Base-by-base conservation (phyloP, 2,797 vertebrate genomes). In the Clarias pachynema region DNA sequence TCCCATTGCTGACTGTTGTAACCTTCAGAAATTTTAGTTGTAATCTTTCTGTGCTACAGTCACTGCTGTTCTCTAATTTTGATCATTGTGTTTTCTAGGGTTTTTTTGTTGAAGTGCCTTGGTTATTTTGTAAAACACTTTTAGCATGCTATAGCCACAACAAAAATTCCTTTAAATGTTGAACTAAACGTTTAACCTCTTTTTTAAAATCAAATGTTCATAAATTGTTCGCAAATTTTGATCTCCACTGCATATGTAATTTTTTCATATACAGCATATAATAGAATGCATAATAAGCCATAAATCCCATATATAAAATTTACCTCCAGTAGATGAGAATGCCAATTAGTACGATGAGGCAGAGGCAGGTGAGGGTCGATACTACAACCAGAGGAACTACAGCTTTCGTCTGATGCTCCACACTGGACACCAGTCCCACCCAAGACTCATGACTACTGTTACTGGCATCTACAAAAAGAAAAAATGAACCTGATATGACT, bases 311-410 rank as follows among this genome's bases (percentile, higher is more conserved):
- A 53, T 24, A 83, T 72, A 34, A 22, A 79, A 92, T 94, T 94
- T 95, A 99, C 98, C 98, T 98, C 98, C 98, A 99, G 88, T 99
- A 99, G 94, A 99, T 91, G 90, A 99, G 95, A 94, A 99, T 97
- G 91, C 96, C 95, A 89, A 98, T 93, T 93, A 99, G 97, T 91
- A 97, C 93, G 87, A 98, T 89, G 87, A 99, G 95, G 92, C 97
- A 96, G 87, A 98, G 92, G 91, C 96, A 93, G 82, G 98, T 98
- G 93, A 99, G 96, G 79, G 96, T 95, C 91, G 98, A 99, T 89
- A 99, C 96, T 94, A 99, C 94, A 86, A 96, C 98, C 91, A 99
- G 96, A 70, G 98, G 97, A 90, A 99, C 91, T 92, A 98, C 93
- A 40, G 97, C 96, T 91, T 95, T 96, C 94, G 93, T 95, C 93